Base-by-base conservation (phyloP, 2,888 invertebrate genomes). In the Corythucha ciliata region DNA sequence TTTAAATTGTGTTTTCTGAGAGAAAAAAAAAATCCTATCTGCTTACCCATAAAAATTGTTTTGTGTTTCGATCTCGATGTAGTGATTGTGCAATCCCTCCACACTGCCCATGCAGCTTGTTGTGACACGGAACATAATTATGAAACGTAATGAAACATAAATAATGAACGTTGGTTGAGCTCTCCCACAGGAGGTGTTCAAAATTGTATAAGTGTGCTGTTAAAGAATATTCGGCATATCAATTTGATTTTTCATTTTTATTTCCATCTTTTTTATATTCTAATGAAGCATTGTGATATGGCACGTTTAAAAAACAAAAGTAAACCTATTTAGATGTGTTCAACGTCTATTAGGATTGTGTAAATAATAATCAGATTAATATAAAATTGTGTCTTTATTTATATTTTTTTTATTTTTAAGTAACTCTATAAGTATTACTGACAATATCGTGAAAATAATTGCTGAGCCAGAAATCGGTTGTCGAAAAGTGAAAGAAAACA, bases 271-370 rank as follows among this genome's bases (percentile, higher is more conserved):
- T 39, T 48, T 50, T 50, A 53, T 46, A 53, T 50, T 55, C 48
- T 54, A 52, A 49, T 56, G 52, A 56, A 53, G 41, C 48, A 56
- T 52, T 56, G 56, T 56, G 56, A 56, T 56, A 56, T 53, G 50
- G 50, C 48, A 36, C 46, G 49, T 44, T 48, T 47, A 49, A n/a
- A n/a, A n/a, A n/a, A n/a, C n/a, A n/a, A n/a, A n/a, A 36, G 29
- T 50, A 36, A 53, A 48, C 56, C 32, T 53, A 42, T 56, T 47
- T 52, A 56, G 48, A 56, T 56, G 56, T 56, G 56, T 56, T 56
- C 56, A 56, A 51, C 52, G 56, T 56, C 54, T 54, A 56, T 48
- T 42, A 21, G 22, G 40, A 40, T 20, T 53, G 50, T 55, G 50
- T 46, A 55, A 53, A 50, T 50, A 47, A 50, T 53, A 45, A 33